Percentiles rank a stretch among this genome's conserved stretches.
Conservation (phyloP, 2,113 vertebrate species). For the Epinephelus cyanopodus region DNA sequence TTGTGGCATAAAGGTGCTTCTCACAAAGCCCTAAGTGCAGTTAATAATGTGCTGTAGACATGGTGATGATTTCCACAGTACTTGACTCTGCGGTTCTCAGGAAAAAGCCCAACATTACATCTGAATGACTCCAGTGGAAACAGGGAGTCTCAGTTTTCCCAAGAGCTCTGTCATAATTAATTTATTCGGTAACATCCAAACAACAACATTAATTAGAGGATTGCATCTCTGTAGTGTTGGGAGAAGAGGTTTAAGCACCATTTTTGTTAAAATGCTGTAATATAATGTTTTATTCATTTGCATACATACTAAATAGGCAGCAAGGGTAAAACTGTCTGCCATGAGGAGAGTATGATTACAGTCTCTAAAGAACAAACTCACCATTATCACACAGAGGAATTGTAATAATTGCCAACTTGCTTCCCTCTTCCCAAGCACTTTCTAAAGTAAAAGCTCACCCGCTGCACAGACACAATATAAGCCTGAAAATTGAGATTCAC, state of each 20-base stretch:
- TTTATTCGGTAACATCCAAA: constrained; percentile 55
- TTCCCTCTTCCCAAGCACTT: constrained; percentile 14
- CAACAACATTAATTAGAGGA: constrained; percentile 60
- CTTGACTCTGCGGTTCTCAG: constrained; percentile 23
- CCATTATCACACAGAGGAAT: constrained; percentile 38
- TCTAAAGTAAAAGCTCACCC: constrained; percentile 30
- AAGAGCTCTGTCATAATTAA: constrained; percentile 60
- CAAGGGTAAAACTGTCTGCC: constrained; percentile 22
- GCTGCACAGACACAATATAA: constrained; percentile 48
- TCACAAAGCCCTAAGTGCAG: constrained; percentile 13
- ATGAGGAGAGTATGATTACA: constrained; percentile 28
- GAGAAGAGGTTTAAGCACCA: constrained; percentile 44
- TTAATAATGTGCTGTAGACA: constrained; percentile 52
- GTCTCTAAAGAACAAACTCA: constrained; percentile 43
- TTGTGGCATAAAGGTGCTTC: constrained; percentile 1
- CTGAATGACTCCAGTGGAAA: constrained; percentile 47
- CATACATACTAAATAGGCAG: constrained; percentile 40
- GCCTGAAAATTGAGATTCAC: constrained; percentile 35
- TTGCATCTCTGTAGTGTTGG: constrained; percentile 19
- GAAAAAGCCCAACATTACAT: constrained; percentile 40
- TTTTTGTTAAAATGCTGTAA: constrained; percentile 49
- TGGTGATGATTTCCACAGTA: constrained; percentile 38
- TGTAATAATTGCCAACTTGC: constrained; percentile 31
- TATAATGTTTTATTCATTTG: constrained; percentile 58
- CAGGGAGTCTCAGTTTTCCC: constrained; percentile 47